Evolutionary conservation across 1,140 invertebrate genomes (phyloP).

Genomic region (Diachasmimorpha longicaudata): DNA sequence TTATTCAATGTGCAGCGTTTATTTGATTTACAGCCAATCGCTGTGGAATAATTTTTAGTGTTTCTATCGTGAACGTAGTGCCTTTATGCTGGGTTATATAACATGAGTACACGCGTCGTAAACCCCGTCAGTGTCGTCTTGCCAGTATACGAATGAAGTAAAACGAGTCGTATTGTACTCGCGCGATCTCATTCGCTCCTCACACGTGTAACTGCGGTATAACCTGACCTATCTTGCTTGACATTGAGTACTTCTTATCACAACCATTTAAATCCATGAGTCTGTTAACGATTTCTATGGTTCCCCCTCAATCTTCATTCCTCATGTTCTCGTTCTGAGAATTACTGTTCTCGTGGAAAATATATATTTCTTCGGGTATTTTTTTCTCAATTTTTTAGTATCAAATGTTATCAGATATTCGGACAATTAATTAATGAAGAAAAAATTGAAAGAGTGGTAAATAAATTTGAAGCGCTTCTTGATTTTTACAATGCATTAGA

Average conservation of each 20-base stretch:
- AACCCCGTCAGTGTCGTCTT: not conserved
- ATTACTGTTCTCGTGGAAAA: no score
- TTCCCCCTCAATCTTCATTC: no score
- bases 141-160: not conserved
- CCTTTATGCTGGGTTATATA: not conserved
- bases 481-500: no score
- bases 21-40: not conserved
- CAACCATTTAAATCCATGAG: not conserved
- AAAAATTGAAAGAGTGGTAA: no score
- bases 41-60: not conserved
- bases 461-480: no score
- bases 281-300: no score
- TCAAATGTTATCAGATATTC: no score
- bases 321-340: no score
- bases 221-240: not conserved
- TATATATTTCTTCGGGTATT: no score
- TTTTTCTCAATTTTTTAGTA: no score
- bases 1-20: no score
- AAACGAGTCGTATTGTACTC: not conserved
- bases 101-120: not conserved
- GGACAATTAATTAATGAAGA: no score
- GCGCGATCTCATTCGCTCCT: not conserved
- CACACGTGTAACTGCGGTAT: not conserved
- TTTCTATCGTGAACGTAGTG: not conserved
- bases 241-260: not conserved